Percentiles rank a stretch among this genome's conserved stretches.
phyloP scores from a whole-genome alignment of 53 echinoderm and acorn worm species.

The Mesocentrotus franciscanus region DNA sequence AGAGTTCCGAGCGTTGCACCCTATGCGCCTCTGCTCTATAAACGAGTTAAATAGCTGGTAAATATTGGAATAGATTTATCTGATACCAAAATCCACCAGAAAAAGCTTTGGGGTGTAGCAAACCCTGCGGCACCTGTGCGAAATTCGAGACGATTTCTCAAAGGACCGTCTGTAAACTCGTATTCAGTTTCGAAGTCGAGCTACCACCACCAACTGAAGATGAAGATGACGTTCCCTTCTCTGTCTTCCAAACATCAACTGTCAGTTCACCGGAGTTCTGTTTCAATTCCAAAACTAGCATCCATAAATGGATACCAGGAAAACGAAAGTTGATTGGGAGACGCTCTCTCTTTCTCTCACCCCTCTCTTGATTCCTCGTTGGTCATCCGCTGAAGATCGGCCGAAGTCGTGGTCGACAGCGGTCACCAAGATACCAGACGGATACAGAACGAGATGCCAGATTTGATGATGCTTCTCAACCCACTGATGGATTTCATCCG shows the following conservation, averaged over 20 bases:
- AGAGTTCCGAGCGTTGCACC: neutral
- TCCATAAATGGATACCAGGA: slow-evolving; percentile 12
- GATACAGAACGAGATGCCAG: slow-evolving; percentile 6
- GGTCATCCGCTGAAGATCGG: neutral
- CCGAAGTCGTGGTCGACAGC: neutral
- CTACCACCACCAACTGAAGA: slow-evolving; percentile 42
- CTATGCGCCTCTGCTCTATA: slow-evolving; percentile 9
- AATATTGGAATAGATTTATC: slow-evolving; percentile 62
- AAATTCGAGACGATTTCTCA: slow-evolving; percentile 6
- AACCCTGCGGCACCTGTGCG: slow-evolving; percentile 1
- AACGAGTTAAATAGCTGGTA: slow-evolving; percentile 45
- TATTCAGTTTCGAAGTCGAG: slow-evolving; percentile 42
- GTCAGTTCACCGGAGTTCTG: slow-evolving; percentile 1
- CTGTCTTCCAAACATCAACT: slow-evolving; percentile 34
- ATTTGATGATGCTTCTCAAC: slow-evolving; percentile 33
- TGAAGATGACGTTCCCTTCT: slow-evolving; percentile 6
- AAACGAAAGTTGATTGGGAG: neutral
- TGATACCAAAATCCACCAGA: slow-evolving; percentile 45
- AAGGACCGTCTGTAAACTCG: slow-evolving; percentile 51
- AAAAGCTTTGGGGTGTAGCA: neutral
- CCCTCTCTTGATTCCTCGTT: neutral
- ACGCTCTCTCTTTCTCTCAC: neutral
- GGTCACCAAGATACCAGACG: neutral
- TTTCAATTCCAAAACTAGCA: slow-evolving; percentile 50
- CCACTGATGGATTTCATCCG: slow-evolving; percentile 38